These are phyloP conservation scores for Andricus curvator DNA, from an alignment of 2,888 invertebrate genomes.

Conservation along the genomic window DNA sequence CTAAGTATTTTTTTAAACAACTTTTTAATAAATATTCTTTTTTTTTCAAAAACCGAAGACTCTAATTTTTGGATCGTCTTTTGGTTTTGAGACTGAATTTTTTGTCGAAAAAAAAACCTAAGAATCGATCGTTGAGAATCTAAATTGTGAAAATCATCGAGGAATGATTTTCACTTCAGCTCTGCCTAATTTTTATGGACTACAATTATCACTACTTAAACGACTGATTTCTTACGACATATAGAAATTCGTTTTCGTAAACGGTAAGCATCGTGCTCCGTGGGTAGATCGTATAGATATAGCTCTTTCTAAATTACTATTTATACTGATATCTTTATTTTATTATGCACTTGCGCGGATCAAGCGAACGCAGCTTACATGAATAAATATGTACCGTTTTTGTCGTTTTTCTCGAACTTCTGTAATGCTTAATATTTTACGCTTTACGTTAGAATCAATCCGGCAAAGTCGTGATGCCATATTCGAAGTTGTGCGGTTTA, in stretches of 20 bases:
- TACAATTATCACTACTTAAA: conserved; percentile 55
- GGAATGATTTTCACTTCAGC: conserved; percentile 26
- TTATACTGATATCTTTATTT: conserved; percentile 53
- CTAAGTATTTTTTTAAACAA: background rate
- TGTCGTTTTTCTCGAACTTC: conserved; percentile 39
- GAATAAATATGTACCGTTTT: conserved; percentile 39
- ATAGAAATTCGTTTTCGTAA: conserved; percentile 57
- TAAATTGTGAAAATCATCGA: background rate
- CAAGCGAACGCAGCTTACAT: conserved; percentile 32
- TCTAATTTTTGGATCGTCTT: conserved; percentile 44
- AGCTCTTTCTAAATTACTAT: conserved; percentile 44
- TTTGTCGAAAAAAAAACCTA: background rate
- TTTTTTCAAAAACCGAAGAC: conserved; percentile 51
- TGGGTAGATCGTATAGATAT: conserved; percentile 48
- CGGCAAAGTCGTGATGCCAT: conserved; percentile 18
- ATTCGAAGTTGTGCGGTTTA: conserved; percentile 33
- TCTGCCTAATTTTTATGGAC: conserved; percentile 44
- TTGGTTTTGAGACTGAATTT: background rate
- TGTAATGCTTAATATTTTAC: conserved; percentile 36
- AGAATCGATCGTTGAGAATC: background rate
- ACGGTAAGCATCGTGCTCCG: conserved; percentile 55
- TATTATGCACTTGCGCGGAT: conserved; percentile 48
- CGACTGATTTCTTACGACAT: conserved; percentile 55
- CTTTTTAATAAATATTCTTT: conserved; percentile 42
- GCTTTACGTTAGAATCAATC: conserved; percentile 29